Evolutionary conservation across 2,888 invertebrate genomes (phyloP).

Genomic region (Synanthedon myopaeformis): DNA sequence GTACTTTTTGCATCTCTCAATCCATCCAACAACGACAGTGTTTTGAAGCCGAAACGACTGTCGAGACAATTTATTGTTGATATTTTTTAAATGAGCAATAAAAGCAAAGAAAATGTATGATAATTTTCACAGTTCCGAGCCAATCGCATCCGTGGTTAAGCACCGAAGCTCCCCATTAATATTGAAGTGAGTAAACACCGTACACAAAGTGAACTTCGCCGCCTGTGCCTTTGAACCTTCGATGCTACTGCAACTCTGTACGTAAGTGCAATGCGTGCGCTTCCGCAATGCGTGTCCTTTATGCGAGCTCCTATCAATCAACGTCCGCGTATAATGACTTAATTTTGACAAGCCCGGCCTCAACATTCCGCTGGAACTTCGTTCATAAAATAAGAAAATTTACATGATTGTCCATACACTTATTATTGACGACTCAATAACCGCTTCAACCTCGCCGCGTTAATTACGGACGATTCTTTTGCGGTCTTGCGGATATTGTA

Average conservation of each 20-base stretch:
- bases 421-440: constrained; percentile 39
- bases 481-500: too few species aligned
- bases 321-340: constrained; percentile 59
- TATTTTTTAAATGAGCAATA: too few species aligned
- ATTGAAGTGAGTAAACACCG: background rate
- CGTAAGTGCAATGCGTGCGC: constrained; percentile 41
- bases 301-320: constrained; percentile 53
- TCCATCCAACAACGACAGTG: too few species aligned
- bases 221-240: background rate
- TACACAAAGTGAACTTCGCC: background rate
- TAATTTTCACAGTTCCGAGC: too few species aligned
- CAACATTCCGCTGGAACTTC: constrained; percentile 28
- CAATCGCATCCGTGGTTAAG: background rate
- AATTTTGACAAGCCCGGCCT: constrained; percentile 49
- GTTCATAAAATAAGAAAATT: constrained; percentile 40
- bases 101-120: too few species aligned
- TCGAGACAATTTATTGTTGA: too few species aligned
- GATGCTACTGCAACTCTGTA: constrained; percentile 8
- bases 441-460: constrained; percentile 22
- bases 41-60: too few species aligned
- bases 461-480: constrained; percentile 29
- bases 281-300: constrained; percentile 53
- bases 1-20: too few species aligned
- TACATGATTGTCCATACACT: constrained; percentile 34
- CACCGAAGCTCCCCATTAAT: background rate